These are phyloP conservation scores for Aphaenogaster ashmeadi DNA, from an alignment of 1,140 invertebrate species.

Conservation along the genomic window DNA sequence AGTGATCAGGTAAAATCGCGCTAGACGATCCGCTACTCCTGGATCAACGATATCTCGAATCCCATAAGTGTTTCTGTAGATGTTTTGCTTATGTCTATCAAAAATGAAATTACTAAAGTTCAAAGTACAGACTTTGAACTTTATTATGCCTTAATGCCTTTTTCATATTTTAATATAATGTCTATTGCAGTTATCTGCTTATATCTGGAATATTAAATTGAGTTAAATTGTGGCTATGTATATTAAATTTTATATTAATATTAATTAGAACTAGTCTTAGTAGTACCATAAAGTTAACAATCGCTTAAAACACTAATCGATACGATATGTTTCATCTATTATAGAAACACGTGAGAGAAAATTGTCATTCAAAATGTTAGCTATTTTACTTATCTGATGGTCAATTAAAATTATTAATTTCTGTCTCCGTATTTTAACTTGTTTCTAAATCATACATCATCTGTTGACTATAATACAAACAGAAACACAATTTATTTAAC, in stretches of 20 bases:
- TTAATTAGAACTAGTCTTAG: neutral
- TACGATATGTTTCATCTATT: neutral
- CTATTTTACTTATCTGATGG: neutral
- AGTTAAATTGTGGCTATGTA: neutral
- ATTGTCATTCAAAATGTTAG: neutral
- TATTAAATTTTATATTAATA: neutral
- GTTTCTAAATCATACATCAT: neutral
- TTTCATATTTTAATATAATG: neutral
- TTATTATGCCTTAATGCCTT: neutral
- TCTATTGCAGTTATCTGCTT: neutral
- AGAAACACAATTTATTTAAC: neutral
- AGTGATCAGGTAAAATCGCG: constrained; percentile 39
- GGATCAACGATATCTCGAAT: neutral
- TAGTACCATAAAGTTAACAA: neutral
- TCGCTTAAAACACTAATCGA: neutral
- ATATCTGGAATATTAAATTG: neutral
- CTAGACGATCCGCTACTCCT: neutral
- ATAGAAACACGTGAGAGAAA: neutral
- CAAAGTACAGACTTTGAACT: neutral
- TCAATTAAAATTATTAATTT: neutral
- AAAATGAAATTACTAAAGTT: neutral
- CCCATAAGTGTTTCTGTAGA: neutral
- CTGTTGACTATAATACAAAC: neutral
- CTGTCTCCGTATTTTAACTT: neutral
- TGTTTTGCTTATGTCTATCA: neutral